Evolutionary conservation across 2,797 vertebrate species (phyloP).

Genomic region (Oryzias sinensis): DNA sequence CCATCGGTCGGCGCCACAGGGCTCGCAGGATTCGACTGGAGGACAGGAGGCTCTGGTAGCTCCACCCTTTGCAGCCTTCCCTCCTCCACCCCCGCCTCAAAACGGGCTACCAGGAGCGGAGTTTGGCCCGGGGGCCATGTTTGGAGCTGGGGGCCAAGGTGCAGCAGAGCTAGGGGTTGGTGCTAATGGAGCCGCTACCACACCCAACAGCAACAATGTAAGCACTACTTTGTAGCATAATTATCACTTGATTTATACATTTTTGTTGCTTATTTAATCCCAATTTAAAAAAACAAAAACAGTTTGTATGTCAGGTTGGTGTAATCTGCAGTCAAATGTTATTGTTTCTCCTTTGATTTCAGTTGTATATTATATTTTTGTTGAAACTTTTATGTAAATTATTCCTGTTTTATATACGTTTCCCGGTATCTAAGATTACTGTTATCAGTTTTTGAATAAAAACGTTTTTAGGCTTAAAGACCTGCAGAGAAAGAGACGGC

Average conservation of each 20-base stretch:
- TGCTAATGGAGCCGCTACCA: constrained; percentile 45
- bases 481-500: no score
- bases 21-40: constrained; percentile 76
- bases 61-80: constrained; percentile 73
- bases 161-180: constrained; percentile 62
- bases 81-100: constrained; percentile 76
- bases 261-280: background rate
- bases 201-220: constrained; percentile 57
- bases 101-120: constrained; percentile 73
- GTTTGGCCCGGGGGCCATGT: constrained; percentile 71
- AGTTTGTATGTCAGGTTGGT: no score
- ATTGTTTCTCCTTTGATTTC: no score
- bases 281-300: no score
- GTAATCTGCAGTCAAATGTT: no score
- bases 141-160: constrained; percentile 62
- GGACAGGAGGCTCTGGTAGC: constrained; percentile 74
- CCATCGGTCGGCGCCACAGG: constrained; percentile 47
- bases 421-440: no score
- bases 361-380: no score
- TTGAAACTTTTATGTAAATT: no score
- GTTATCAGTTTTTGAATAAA: no score
- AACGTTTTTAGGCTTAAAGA: no score
- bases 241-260: background rate
- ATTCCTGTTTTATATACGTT: no score
- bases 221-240: constrained; percentile 23